Base-by-base conservation (phyloP, 2,888 invertebrate species). In the Lacanobia wlatinum region DNA sequence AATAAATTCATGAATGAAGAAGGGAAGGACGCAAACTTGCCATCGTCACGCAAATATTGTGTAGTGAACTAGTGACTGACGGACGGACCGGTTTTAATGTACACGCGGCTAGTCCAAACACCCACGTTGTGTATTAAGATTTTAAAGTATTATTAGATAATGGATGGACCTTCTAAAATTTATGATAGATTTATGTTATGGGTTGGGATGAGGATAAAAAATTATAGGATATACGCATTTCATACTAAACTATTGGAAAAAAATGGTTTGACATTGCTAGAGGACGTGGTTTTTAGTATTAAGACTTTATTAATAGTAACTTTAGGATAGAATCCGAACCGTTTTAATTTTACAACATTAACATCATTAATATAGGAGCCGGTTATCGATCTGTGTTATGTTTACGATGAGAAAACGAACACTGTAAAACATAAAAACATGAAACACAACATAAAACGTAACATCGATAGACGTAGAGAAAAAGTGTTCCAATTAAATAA, bases 31-130 rank as follows among this genome's bases (percentile, higher is more conserved):
- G 87, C 87, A 85, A 87, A 87, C 84, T 86, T 87, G 87, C 88
- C 86, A 89, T 85, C 90, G 88, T 90, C 90, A 91, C 88, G 94
- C 93, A 93, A 94, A 94, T 92, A 93, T 91, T 92, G 90, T 91
- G 88, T 90, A 91, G 89, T 91, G 90, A 90, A 59, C 59, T 40
- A 59, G 89, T 91, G 90, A 92, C 86, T 88, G 91, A 89, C 90
- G 82, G 81, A 89, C 83, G 68, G 89, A 94, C 94, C 93, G 94
- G 94, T 94, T 94, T 85, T 72, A 88, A 88, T 88, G 90, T 89
- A 91, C 90, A 93, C 89, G 91, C 73, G 81, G 85, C 84, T 82
- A 87, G 87, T 83, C 87, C 86, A 88, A 88, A 88, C 88, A 87
- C 89, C 90, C 87, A 88, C 88, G 87, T 87, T 80, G 84, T 46